Percentiles rank a stretch among this genome's conserved stretches.
Conservation (phyloP, 2,888 invertebrate genomes). For the Drosophila neonasuta region DNA sequence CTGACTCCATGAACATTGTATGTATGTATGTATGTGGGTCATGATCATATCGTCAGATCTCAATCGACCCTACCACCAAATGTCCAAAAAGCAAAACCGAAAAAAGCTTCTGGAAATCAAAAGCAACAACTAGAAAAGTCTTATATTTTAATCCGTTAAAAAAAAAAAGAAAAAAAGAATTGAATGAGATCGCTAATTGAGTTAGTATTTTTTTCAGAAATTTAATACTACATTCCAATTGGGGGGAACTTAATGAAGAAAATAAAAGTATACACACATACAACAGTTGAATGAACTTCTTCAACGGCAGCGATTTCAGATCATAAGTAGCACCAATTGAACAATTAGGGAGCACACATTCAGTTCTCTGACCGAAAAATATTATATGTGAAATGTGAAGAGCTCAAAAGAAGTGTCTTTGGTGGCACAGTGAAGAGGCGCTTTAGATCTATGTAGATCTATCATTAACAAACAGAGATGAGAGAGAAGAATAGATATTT, state of each 20-base stretch:
- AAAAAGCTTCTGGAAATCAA: neutral
- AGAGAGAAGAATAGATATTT: no score
- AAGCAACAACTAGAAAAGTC: neutral
- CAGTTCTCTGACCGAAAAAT: conserved; percentile 3
- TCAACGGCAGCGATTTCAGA: conserved; percentile 4
- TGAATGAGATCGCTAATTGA: conserved; percentile 15
- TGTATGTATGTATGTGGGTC: conserved; percentile 6
- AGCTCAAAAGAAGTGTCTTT: neutral
- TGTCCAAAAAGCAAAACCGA: neutral
- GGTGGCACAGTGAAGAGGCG: conserved; percentile 3
- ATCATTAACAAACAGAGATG: no score
- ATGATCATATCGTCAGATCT: neutral
- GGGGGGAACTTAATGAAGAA: neutral
- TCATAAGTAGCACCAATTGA: conserved; percentile 13
- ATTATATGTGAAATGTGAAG: neutral
- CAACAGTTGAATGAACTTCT: conserved; percentile 20
- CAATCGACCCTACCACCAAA: neutral
- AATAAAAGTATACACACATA: conserved; percentile 11
- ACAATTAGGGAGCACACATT: conserved; percentile 19
- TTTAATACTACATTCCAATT: conserved; percentile 9
- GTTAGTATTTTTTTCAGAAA: conserved; percentile 7
- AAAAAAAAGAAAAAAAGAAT: neutral
- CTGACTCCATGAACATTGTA: neutral
- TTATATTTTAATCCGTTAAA: neutral
- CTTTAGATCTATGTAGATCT: neutral